Evolutionary conservation across 2,113 vertebrate species (phyloP).

Genomic region (Tinamus guttatus): DNA sequence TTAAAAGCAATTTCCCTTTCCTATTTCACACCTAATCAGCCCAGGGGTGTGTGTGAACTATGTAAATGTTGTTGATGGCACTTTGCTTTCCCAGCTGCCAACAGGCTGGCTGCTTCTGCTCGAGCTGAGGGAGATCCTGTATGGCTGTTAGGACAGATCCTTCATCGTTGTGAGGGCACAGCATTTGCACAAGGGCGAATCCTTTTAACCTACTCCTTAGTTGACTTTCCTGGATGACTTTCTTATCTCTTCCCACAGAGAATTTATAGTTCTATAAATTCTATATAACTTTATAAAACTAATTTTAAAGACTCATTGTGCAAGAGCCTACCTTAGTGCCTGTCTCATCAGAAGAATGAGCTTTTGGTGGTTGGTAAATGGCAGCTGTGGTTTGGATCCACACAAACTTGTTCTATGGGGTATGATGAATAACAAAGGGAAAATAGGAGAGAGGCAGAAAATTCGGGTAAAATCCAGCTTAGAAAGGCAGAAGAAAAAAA

Average conservation of each 20-base stretch:
- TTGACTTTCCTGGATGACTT: neutral
- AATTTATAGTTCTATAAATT: neutral
- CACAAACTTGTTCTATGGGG: accelerated
- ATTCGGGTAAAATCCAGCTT: neutral
- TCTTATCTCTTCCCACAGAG: neutral
- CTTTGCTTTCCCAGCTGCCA: conserved; percentile 8
- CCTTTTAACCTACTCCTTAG: neutral
- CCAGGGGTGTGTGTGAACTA: neutral
- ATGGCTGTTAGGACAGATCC: neutral
- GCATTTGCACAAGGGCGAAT: too few species aligned
- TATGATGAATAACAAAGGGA: neutral
- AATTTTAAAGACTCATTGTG: neutral
- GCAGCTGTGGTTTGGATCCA: neutral
- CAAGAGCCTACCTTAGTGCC: neutral
- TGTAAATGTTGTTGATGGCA: conserved; percentile 20
- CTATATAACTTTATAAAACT: neutral
- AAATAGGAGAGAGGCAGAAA: accelerated
- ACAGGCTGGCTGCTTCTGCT: neutral
- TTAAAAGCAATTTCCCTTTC: neutral
- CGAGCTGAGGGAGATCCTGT: neutral
- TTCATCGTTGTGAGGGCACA: neutral
- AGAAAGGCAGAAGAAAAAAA: neutral
- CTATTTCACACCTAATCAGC: conserved; percentile 30
- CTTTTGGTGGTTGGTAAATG: neutral
- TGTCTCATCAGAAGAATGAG: neutral